Evolutionary conservation across 2,113 vertebrate genomes (phyloP).

Genomic region (Morone saxatilis): DNA sequence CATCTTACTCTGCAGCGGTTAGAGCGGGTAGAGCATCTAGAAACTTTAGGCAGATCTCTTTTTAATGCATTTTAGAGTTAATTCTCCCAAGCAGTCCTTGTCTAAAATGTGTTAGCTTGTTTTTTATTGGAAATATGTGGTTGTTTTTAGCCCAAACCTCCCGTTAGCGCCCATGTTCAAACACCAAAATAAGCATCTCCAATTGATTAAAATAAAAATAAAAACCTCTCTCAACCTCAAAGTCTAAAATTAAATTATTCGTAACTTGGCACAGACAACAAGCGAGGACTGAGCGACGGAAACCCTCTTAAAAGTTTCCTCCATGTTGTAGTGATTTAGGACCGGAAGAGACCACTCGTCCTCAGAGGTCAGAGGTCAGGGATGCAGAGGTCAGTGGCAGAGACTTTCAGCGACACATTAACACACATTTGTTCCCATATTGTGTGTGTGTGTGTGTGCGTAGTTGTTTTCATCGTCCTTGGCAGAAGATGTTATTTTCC

Average conservation of each 20-base stretch:
- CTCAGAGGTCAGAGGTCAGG: slow-evolving; percentile 46
- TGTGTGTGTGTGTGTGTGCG: not conserved
- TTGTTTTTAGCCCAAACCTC: not conserved
- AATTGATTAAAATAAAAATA: not conserved
- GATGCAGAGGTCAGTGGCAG: slow-evolving; percentile 1
- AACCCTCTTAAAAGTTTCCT: not conserved
- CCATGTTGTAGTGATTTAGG: slow-evolving; percentile 25
- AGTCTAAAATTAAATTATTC: slow-evolving; percentile 39
- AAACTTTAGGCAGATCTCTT: not conserved
- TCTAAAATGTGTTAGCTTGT: not conserved
- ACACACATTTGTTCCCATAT: not conserved
- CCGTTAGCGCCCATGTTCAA: slow-evolving; percentile 10
- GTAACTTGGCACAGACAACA: slow-evolving; percentile 10
- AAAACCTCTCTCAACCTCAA: slow-evolving; percentile 8
- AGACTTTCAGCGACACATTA: not conserved
- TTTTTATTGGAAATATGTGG: slow-evolving; percentile 18
- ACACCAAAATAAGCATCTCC: slow-evolving; percentile 13
- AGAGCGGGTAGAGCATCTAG: not conserved
- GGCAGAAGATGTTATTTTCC: not conserved
- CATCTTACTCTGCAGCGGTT: not conserved
- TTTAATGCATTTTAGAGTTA: not conserved
- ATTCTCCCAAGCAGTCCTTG: not conserved
- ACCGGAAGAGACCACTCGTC: slow-evolving; percentile 14
- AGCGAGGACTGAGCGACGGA: not conserved
- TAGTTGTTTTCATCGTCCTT: not conserved